Conservation (phyloP, 2,888 invertebrate species). For the Yponomeuta cagnagella region DNA sequence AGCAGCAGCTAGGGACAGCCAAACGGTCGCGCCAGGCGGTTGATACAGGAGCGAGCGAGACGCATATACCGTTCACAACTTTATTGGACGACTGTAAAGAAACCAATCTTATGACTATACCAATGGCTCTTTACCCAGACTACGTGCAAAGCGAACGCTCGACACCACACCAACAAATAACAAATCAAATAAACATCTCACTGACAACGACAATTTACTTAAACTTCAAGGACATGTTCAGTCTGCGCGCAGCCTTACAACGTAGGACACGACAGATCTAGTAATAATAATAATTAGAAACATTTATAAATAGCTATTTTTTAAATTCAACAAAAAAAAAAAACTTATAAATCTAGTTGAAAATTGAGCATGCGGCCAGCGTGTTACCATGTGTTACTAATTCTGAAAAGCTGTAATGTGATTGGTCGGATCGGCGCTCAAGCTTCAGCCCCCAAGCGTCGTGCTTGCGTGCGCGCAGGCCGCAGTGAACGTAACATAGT, state of each 20-base stretch:
- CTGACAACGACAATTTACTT: not conserved
- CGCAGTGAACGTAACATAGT: constrained; percentile 8
- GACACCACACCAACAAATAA: constrained; percentile 4
- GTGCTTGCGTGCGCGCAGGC: not conserved
- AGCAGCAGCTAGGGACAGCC: not conserved
- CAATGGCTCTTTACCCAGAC: not conserved
- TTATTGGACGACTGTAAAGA: no score
- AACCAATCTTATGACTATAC: no score
- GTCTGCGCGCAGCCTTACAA: constrained; percentile 8
- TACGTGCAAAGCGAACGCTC: not conserved
- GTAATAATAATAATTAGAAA: constrained; percentile 6
- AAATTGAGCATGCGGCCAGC: constrained; percentile 12
- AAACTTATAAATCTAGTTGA: constrained; percentile 4
- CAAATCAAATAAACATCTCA: constrained; percentile 2
- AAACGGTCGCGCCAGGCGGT: not conserved
- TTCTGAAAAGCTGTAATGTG: not conserved
- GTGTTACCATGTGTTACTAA: not conserved
- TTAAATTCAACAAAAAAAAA: constrained; percentile 11
- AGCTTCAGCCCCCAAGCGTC: not conserved
- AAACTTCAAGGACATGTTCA: constrained; percentile 2
- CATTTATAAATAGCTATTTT: constrained; percentile 9
- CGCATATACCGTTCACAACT: not conserved
- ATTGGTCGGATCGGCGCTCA: not conserved
- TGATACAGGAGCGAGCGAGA: not conserved
- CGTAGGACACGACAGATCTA: constrained; percentile 8